Base-by-base conservation (phyloP, 2,113 vertebrate species). In the Nesogale talazaci region DNA sequence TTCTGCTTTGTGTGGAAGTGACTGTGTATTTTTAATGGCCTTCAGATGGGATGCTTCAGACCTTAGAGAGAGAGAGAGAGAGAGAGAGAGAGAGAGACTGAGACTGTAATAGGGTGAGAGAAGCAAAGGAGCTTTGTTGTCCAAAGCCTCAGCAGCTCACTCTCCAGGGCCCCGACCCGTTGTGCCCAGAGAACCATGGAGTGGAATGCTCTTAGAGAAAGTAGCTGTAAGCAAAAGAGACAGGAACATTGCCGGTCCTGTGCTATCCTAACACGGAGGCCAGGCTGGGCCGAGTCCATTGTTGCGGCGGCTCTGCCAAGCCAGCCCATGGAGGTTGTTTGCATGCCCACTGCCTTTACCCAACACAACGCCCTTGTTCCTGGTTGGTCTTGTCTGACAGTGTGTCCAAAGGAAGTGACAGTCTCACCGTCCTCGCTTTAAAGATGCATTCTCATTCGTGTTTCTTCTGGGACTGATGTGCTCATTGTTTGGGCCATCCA, bases 31-130 rank as follows among this genome's bases (percentile, higher is more conserved):
- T 57, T 87, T 92, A 90, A 94, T 83, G 76, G 69, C 19, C 42
- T 87, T 92, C 90, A 81, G 72, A 86, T 95, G 92, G 89, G 75
- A 83, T 72, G 90, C 89, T 36, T 82, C 57, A 34, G 87, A 75
- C 4, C 46, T 80, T 79, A 78, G n/a, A 84, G 86, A 34, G 42
- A 46, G 42, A 46, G 42, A 46, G 42, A 46, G 42, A 46, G 42
- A 52, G 9, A 5, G 9, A 52, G 46, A 52, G 46, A 52, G 46
- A 52, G 46, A 52, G 46, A 52, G 46, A 52, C 5, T 52, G 14
- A 12, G 42, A 46, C 5, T 46, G 46, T n/a, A n/a, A n/a, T n/a
- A 52, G 46, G 14, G 14, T 52, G 46, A 10, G 10, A 74, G 38
- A 56, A 63, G 0, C 8, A 10, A 56, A 11, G 22, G 52, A 42